These are phyloP conservation scores for Tympanuchus pallidicinctus DNA, from an alignment of 2,113 vertebrate genomes.

Conservation along the genomic window DNA sequence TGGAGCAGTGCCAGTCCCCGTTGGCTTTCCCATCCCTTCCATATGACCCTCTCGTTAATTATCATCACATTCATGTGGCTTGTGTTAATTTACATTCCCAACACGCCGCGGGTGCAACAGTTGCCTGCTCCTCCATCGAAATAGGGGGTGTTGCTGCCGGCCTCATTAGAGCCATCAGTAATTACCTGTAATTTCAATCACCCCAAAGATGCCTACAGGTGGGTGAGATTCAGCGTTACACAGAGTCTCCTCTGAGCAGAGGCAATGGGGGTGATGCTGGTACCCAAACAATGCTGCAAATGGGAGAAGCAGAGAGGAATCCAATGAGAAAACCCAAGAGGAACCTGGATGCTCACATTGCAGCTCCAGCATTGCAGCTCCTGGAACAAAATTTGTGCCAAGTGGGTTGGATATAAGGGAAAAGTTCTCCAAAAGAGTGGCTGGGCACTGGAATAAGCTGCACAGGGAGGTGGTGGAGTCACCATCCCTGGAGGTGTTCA, in stretches of 20 bases:
- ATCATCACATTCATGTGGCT: not conserved
- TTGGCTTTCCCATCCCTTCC: not conserved
- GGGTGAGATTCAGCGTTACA: fast-evolving
- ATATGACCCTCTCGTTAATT: not conserved
- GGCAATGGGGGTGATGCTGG: not conserved
- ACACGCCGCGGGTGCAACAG: not conserved
- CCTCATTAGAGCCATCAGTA: not conserved
- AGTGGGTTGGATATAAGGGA: not conserved
- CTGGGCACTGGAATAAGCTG: too few relatives aligned
- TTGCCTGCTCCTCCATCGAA: not conserved
- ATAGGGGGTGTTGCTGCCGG: not conserved
- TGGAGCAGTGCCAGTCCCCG: not conserved
- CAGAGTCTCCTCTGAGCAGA: not conserved
- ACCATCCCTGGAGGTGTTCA: too few relatives aligned
- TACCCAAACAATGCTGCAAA: not conserved
- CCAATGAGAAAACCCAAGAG: not conserved
- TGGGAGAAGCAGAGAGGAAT: not conserved
- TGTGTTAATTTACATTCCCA: not conserved
- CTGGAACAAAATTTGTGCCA: fast-evolving
- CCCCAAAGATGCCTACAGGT: not conserved
- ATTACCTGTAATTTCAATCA: not conserved
- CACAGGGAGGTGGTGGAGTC: too few relatives aligned
- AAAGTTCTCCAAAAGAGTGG: too few relatives aligned
- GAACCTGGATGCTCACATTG: fast-evolving
- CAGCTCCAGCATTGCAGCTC: fast-evolving